Base-by-base conservation (phyloP, 2,797 vertebrate genomes). In the Neosalanx taihuensis region DNA sequence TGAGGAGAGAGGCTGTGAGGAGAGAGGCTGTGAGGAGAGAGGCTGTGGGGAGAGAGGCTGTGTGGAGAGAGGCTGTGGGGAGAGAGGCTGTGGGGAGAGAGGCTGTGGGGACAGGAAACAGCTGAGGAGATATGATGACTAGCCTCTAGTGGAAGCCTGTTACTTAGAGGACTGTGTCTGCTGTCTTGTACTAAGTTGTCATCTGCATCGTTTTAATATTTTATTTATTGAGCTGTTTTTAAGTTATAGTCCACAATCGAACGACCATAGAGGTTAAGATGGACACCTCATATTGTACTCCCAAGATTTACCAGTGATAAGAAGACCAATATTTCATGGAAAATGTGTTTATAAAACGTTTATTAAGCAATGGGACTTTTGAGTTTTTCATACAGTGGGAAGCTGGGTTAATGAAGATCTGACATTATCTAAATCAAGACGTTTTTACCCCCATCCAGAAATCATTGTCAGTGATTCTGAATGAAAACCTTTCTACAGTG, bases 191-290 rank as follows among this genome's bases (percentile, higher is more conserved):
- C 9, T 53, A 57, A 60, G 65, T 71, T 31, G 69, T 74, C 64
- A 69, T 23, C 66, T 73, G 33, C 66, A 26, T 78, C 84, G 84
- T 89, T 85, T 85, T 84, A 69, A 26, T 84, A 83, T 86, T 86
- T 83, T n/a, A 79, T 85, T 83, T 77, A 64, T 79, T 53, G 5
- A 41, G 26, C 13, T 23, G 57, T 70, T 30, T 18, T 75, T 70
- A 18, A 70, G 59, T n/a, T 59, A 30, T 60, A 33, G 62, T 71
- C 74, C 56, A 53, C n/a, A 35, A 65, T 35, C 29, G 0, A 41
- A 41, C 2, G 37, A 41, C 37, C 10, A 9, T 10, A 41, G 9
- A 12, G 37, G 6, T 41, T 41, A 1, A 41, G 10, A 41, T 10
- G 37, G 37, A 41, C 37, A 10, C 20, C 41, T 46, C 30, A 20